phyloP scores from a whole-genome alignment of 2,888 invertebrate species.

The Anorthoa munda region DNA sequence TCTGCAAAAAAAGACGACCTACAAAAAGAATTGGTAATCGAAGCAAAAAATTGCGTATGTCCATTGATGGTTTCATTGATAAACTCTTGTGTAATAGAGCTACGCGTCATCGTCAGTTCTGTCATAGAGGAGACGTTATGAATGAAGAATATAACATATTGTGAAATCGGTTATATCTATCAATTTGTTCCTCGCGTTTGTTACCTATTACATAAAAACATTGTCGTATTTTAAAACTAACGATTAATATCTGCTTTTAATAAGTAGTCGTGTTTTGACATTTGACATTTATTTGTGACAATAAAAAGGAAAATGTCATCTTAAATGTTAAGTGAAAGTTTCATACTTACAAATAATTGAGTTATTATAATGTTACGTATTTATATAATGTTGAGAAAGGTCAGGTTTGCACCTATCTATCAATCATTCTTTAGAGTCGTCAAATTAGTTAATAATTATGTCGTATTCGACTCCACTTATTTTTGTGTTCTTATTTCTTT shows the following conservation, averaged over 20 bases:
- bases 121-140: constrained; percentile 14
- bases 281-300: constrained; percentile 22
- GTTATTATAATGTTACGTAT: constrained; percentile 5
- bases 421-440: neutral
- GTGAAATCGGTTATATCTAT: constrained; percentile 35
- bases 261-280: constrained; percentile 11
- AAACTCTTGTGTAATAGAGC: constrained; percentile 18
- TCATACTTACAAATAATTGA: constrained; percentile 3
- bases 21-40: neutral
- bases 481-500: constrained; percentile 49
- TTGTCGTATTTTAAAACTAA: neutral
- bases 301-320: constrained; percentile 26
- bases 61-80: constrained; percentile 31
- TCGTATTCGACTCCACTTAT: constrained; percentile 44
- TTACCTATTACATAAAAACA: constrained; percentile 25
- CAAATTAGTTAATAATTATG: neutral
- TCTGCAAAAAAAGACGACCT: neutral
- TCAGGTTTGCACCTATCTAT: neutral
- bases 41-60: constrained; percentile 2
- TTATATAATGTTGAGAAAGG: constrained; percentile 17
- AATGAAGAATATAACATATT: constrained; percentile 35
- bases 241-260: neutral
- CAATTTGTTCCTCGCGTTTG: constrained; percentile 35
- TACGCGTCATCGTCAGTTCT: constrained; percentile 6
- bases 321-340: constrained; percentile 44